These are phyloP conservation scores for Triops longicaudatus DNA, from an alignment of 1,140 invertebrate species.

Conservation along the genomic window DNA sequence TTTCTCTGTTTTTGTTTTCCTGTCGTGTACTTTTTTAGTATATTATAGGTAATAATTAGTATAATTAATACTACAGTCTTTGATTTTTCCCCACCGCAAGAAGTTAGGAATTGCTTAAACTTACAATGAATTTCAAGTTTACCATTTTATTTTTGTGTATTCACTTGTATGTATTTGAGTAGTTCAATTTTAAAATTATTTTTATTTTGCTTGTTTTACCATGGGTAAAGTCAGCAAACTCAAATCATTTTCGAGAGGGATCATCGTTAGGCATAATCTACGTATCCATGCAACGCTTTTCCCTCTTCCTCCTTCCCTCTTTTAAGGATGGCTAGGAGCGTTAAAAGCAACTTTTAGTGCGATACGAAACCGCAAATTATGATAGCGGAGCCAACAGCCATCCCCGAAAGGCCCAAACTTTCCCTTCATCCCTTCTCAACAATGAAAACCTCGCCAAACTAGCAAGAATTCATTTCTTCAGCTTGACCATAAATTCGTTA, in stretches of 20 bases:
- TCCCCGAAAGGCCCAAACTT: background rate
- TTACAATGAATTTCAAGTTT: no score
- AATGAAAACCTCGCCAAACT: background rate
- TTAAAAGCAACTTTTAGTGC: background rate
- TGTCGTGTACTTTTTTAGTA: no score
- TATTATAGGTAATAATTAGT: no score
- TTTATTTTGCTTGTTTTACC: background rate
- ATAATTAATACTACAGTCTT: no score
- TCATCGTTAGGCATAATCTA: background rate
- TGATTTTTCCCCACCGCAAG: no score
- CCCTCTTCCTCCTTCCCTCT: background rate
- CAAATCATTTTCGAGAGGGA: background rate
- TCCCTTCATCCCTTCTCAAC: background rate
- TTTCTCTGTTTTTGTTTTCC: no score
- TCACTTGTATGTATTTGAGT: no score
- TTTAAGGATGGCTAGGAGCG: background rate
- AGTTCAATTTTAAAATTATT: background rate
- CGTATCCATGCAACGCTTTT: background rate
- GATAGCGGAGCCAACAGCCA: background rate
- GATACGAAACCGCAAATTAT: background rate
- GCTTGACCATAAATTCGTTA: background rate
- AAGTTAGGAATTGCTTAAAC: no score
- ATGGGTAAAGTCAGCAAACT: background rate
- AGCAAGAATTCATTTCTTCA: background rate
- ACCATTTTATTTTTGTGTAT: no score